These are phyloP conservation scores for Drosophila leontia DNA, from an alignment of 1,140 invertebrate species.

Conservation along the genomic window DNA sequence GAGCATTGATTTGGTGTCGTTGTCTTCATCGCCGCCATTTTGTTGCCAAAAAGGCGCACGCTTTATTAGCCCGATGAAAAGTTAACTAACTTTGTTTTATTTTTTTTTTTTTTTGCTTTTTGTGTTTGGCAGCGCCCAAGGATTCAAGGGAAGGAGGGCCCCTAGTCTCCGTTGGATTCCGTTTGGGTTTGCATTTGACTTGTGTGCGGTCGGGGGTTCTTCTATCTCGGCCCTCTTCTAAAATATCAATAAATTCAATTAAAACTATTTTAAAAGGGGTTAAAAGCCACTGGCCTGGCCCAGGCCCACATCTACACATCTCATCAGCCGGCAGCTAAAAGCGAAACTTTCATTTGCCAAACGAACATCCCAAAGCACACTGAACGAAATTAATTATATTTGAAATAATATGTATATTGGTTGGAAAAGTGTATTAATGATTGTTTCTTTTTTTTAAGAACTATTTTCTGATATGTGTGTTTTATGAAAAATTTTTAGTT, in stretches of 20 bases:
- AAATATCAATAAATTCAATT: constrained; percentile 71
- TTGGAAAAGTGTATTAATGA: neutral
- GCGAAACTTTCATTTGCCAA: constrained; percentile 48
- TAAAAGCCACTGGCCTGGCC: constrained; percentile 48
- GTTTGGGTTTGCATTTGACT: constrained; percentile 37
- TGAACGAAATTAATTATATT: neutral
- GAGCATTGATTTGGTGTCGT: constrained; percentile 66
- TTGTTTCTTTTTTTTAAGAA: neutral
- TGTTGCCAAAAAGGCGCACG: constrained; percentile 60
- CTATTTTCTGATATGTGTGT: neutral
- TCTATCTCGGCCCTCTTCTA: constrained; percentile 8
- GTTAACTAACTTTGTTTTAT: constrained; percentile 64
- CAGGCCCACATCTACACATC: constrained; percentile 17
- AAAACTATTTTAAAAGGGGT: constrained; percentile 63
- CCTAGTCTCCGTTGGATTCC: constrained; percentile 16
- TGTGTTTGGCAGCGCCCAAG: constrained; percentile 22
- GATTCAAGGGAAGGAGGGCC: constrained; percentile 1
- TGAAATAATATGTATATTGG: neutral
- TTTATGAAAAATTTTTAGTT: too few species aligned
- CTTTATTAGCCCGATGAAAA: constrained; percentile 77
- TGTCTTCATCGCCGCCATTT: constrained; percentile 43
- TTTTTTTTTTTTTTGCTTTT: constrained; percentile 36
- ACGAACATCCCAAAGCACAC: constrained; percentile 23
- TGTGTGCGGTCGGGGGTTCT: neutral
- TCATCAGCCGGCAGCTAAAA: constrained; percentile 35